Percentiles rank a stretch among this genome's conserved stretches.
Conservation (phyloP, 2,113 vertebrate species). For the Gallinago jamesoni region DNA sequence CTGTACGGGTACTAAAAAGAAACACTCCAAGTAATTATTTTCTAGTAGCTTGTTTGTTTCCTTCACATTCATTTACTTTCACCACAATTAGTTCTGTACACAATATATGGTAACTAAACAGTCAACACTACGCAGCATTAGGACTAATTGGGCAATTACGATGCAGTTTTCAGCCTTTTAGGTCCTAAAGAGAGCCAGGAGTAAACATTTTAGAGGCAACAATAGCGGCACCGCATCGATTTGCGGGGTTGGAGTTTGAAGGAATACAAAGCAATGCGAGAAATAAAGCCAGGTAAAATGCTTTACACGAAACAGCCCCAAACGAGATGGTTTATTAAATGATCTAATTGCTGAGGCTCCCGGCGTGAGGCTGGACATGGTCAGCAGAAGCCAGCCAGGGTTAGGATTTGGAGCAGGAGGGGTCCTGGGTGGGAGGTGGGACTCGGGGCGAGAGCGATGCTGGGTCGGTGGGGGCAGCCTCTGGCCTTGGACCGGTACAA, state of each 20-base stretch:
- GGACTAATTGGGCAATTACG: constrained; percentile 99
- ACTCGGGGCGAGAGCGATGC: rapidly evolving
- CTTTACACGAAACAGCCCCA: not conserved
- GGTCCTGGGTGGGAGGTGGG: rapidly evolving
- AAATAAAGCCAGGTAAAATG: constrained; percentile 50
- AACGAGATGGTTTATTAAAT: constrained; percentile 33
- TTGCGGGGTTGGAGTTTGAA: constrained; percentile 66
- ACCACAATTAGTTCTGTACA: constrained; percentile 98
- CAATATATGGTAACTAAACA: constrained; percentile 86
- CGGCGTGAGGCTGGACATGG: not conserved
- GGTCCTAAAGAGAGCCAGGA: constrained; percentile 86
- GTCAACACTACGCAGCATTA: constrained; percentile 90
- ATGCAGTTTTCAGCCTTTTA: constrained; percentile 96
- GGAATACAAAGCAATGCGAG: constrained; percentile 65
- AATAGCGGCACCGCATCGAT: constrained; percentile 73
- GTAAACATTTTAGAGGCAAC: constrained; percentile 84
- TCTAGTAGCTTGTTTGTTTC: constrained; percentile 99
- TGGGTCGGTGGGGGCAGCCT: not conserved
- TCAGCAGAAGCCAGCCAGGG: rapidly evolving
- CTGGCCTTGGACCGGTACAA: rapidly evolving
- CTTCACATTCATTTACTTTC: constrained; percentile 99
- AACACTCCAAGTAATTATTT: constrained; percentile 99
- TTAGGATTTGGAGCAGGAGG: not conserved
- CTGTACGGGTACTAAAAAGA: constrained; percentile 99
- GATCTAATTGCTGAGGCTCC: constrained; percentile 26